Evolutionary conservation across 2,797 vertebrate genomes (phyloP).

Genomic region (Pachyuromys duprasi): DNA sequence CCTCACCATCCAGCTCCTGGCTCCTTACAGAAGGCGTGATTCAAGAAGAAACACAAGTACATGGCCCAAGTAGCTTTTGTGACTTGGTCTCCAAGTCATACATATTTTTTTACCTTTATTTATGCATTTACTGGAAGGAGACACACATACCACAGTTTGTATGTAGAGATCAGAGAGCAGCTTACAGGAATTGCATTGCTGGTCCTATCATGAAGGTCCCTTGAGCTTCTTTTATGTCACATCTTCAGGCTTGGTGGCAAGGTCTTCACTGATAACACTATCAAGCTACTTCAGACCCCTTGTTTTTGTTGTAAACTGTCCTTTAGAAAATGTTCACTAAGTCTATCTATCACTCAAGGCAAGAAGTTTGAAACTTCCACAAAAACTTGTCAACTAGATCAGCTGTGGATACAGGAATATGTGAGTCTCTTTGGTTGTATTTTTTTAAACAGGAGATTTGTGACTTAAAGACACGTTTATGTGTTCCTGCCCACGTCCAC

Average conservation of each 20-base stretch:
- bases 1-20: background rate
- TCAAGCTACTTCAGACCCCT: background rate
- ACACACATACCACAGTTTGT: rapidly evolving
- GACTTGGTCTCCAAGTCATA: background rate
- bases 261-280: background rate
- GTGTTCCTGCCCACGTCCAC: too few species aligned
- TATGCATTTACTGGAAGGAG: background rate
- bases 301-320: background rate
- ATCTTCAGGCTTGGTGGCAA: background rate
- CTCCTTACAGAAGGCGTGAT: background rate
- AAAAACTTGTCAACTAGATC: background rate
- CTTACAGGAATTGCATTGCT: background rate
- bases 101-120: background rate
- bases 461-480: background rate
- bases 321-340: constrained; percentile 1
- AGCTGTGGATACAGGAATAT: background rate
- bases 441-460: background rate
- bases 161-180: background rate
- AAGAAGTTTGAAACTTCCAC: background rate
- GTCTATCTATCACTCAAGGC: background rate
- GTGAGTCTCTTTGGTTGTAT: background rate
- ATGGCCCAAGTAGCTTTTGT: background rate
- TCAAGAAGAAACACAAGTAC: background rate
- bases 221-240: too few species aligned
- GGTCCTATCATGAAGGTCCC: background rate